phyloP scores from a whole-genome alignment of 2,888 invertebrate species.

The Drosophila quasianomalipes region DNA sequence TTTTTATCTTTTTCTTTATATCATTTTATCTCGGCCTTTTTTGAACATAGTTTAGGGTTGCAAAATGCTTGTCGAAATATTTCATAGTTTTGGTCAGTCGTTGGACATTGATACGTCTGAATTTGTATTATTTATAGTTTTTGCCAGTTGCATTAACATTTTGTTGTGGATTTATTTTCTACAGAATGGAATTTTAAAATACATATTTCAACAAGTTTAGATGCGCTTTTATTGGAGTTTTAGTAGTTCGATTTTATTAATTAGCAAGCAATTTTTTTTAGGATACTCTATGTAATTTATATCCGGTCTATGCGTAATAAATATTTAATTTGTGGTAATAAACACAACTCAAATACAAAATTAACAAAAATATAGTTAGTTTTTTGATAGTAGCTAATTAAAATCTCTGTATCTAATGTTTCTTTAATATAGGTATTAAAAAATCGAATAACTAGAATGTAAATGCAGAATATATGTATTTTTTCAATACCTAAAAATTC shows the following conservation, averaged over 20 bases:
- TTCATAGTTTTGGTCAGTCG: slow-evolving; percentile 42
- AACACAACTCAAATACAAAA: neutral
- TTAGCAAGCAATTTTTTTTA: slow-evolving; percentile 1
- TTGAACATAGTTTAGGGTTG: neutral
- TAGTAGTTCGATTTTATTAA: slow-evolving; percentile 19
- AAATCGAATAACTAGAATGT: neutral
- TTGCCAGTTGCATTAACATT: slow-evolving; percentile 1
- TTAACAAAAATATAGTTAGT: neutral
- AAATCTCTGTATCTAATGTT: neutral
- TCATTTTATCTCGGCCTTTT: too few species aligned
- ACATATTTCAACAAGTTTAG: slow-evolving; percentile 49
- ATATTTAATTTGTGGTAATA: slow-evolving; percentile 22
- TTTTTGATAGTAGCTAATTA: neutral
- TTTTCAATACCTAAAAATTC: neutral
- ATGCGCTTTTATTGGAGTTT: slow-evolving; percentile 40
- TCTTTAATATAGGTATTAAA: too few species aligned
- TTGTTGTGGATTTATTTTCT: neutral
- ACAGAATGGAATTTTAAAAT: slow-evolving; percentile 11
- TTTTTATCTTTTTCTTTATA: too few species aligned
- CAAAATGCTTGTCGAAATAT: slow-evolving; percentile 28
- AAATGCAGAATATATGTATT: neutral
- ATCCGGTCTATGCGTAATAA: slow-evolving; percentile 16
- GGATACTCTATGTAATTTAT: slow-evolving; percentile 22
- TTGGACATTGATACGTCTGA: slow-evolving; percentile 36
- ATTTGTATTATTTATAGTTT: slow-evolving; percentile 15